Percentiles rank a stretch among this genome's conserved stretches.
phyloP scores from a whole-genome alignment of 1,140 invertebrate genomes.

The Metaphire vulgaris region DNA sequence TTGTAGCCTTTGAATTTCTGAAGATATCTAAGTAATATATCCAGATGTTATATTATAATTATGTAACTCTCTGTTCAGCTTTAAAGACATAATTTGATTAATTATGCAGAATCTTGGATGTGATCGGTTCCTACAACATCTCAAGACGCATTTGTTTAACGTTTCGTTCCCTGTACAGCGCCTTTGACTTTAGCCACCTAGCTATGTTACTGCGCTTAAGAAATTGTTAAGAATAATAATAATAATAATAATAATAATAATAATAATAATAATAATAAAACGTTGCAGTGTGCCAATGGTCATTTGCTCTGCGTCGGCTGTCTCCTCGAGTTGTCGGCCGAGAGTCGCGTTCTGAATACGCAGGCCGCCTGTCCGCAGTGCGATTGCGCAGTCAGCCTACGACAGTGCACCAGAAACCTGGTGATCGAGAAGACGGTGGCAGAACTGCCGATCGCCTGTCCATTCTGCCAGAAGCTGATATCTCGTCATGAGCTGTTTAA shows the following conservation, averaged over 20 bases:
- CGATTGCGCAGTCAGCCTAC: slow-evolving; percentile 83
- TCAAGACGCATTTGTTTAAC: too few species aligned
- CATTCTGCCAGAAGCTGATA: slow-evolving; percentile 77
- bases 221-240: background rate
- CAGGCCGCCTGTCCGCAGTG: slow-evolving; percentile 88
- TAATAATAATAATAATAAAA: background rate
- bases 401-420: slow-evolving; percentile 60
- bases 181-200: background rate
- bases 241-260: background rate
- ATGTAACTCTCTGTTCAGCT: too few species aligned
- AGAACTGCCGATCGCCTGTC: slow-evolving; percentile 82
- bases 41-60: too few species aligned
- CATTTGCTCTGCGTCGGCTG: slow-evolving; percentile 95
- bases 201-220: background rate
- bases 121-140: too few species aligned
- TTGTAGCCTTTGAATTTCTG: too few species aligned
- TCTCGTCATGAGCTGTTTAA: slow-evolving; percentile 74
- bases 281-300: slow-evolving; percentile 84
- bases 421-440: slow-evolving; percentile 92
- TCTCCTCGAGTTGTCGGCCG: slow-evolving; percentile 88
- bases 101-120: too few species aligned
- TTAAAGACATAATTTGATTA: too few species aligned
- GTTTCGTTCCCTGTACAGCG: too few species aligned
- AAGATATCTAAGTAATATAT: too few species aligned
- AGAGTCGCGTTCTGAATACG: slow-evolving; percentile 84